Evolutionary conservation across 2,797 vertebrate genomes (phyloP).

Genomic region (Odontamblyopus lacepedii): DNA sequence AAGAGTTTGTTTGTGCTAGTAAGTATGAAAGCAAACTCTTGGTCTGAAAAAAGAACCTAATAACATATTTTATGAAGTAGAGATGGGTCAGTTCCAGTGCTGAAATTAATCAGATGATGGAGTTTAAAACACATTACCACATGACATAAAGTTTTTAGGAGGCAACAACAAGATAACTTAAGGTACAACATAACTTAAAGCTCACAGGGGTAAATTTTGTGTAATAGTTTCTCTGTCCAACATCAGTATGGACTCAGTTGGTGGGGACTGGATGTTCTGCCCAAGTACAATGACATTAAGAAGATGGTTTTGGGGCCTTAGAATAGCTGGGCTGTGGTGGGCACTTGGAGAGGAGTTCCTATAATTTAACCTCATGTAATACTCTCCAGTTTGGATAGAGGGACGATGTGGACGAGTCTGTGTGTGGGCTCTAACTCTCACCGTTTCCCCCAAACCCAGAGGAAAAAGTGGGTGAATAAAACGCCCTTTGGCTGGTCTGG

Average conservation of each 20-base stretch:
- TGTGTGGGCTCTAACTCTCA: conserved; percentile 46
- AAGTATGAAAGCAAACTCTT: too few relatives aligned
- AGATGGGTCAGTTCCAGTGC: too few relatives aligned
- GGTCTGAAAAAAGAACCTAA: too few relatives aligned
- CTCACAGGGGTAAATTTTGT: too few relatives aligned
- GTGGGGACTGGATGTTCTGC: conserved; percentile 51
- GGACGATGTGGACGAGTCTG: conserved; percentile 24
- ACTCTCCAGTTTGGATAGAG: conserved; percentile 19
- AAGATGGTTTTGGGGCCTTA: conserved; percentile 64
- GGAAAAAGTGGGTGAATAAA: conserved; percentile 13
- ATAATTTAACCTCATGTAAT: conserved; percentile 66
- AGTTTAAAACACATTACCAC: too few relatives aligned
- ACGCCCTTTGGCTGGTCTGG: conserved; percentile 31
- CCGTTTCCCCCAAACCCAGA: conserved; percentile 10
- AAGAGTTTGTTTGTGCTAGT: too few relatives aligned
- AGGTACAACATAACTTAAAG: too few relatives aligned
- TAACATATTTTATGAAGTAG: too few relatives aligned
- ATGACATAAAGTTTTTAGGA: too few relatives aligned
- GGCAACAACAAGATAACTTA: too few relatives aligned
- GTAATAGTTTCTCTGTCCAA: conserved; percentile 8
- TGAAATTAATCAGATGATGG: too few relatives aligned
- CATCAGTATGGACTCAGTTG: background rate
- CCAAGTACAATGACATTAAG: conserved; percentile 72
- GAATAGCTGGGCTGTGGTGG: conserved; percentile 73
- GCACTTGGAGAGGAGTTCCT: conserved; percentile 62